A percentile compares a stretch with the other conserved stretches of the same genome.
These are phyloP conservation scores for Molossus molossus DNA, from an alignment of 2,797 vertebrate species.

Conservation along the genomic window DNA sequence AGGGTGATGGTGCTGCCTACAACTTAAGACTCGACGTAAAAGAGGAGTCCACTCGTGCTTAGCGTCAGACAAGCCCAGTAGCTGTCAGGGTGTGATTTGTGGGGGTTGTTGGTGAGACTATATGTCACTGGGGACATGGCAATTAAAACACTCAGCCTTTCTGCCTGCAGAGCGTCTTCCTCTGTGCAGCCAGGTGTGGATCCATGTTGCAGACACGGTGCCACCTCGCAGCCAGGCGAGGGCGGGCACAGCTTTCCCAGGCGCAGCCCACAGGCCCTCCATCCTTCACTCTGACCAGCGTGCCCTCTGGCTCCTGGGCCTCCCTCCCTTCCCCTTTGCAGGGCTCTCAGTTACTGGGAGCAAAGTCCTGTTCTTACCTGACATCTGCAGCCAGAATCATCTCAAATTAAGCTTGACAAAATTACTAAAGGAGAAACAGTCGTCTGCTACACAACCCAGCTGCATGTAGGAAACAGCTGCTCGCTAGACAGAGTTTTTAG, in stretches of 20 bases:
- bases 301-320: conserved; percentile 82
- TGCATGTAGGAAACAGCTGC: conserved; percentile 85
- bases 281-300: conserved; percentile 86
- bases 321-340: conserved; percentile 72
- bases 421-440: conserved; percentile 86
- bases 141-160: conserved; percentile 78
- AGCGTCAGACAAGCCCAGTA: conserved; percentile 89
- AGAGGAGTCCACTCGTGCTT: conserved; percentile 92
- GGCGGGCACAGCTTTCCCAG: conserved; percentile 86
- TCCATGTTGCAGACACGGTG: neutral
- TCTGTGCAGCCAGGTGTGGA: conserved; percentile 46
- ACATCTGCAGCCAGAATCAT: conserved; percentile 90
- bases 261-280: conserved; percentile 85
- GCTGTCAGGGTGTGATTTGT: conserved; percentile 90
- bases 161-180: neutral
- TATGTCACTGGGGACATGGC: conserved; percentile 84
- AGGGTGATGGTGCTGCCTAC: conserved; percentile 91
- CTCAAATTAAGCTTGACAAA: conserved; percentile 88
- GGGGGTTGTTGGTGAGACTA: conserved; percentile 88
- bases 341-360: conserved; percentile 84
- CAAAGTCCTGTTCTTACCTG: conserved; percentile 86
- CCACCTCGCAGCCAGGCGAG: conserved; percentile 47
- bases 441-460: conserved; percentile 81
- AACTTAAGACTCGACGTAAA: conserved; percentile 90
- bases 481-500: conserved; percentile 20